Evolutionary conservation across 2,113 vertebrate species (phyloP), one percentile per base, ranked within the genome.

Genomic region (Ifrita kowaldi): DNA sequence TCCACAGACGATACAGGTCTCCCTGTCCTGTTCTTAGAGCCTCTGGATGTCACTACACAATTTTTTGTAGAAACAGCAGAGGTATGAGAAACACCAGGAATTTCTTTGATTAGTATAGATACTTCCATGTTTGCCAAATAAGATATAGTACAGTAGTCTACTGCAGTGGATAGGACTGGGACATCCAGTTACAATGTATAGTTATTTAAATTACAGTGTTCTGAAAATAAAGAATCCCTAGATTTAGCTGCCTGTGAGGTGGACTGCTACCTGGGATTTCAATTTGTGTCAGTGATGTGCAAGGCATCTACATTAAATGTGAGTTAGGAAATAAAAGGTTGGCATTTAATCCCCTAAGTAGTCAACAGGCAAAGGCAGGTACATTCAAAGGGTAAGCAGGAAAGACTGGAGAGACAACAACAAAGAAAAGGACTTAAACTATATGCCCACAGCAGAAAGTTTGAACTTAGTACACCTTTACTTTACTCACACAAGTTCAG

Each of bases 241-340:
- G 32, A 90, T 41, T 56, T n/a, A 80, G 22, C 9, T 4, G 30
- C 13, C 59, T 69, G 6, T 68, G 70, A 82, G 41, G 27, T 20
- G 13, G 64, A 67, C 0, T 1, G 30, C n/a, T 83, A 65, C 18
- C 22, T 33, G 20, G 6, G 8, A 2, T 24, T 11, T 26, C 3
- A 33, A 63, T 47, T 27, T 0, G 0, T 30, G 21, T 12, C 44
- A 89, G 18, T 60, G 23, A 80, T 33, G 47, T 2, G 4, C 10
- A 81, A 84, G 35, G 15, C 7, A 49, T 49, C 30, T 62, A 30
- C 11, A 37, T 60, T 37, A 69, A 73, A 64, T n/a, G 10, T 18
- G 60, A 78, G 5, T 27, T 63, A 73, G 12, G 21, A 68, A 93
- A 60, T 47, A 17, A 46, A 53, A 46, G 65, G 4, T 1, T 15